Base-by-base conservation (phyloP, 2,888 invertebrate genomes). In the Endomychus coccineus region DNA sequence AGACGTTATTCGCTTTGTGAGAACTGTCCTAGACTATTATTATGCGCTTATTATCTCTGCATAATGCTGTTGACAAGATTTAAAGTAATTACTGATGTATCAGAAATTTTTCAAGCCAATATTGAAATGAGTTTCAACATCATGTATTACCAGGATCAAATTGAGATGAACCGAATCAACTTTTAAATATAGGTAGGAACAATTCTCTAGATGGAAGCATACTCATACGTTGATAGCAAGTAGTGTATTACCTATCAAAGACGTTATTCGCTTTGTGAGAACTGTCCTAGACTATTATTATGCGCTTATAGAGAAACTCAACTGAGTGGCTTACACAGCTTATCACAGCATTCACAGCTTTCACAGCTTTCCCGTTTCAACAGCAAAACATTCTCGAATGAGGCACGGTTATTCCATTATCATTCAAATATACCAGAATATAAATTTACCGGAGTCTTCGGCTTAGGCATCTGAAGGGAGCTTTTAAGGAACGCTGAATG, bases 341-440 rank as follows among this genome's bases (percentile, higher is more conserved):
- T 56, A 55, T 56, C 56, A 50, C 45, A 44, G 51, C 51, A 51
- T 55, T 55, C 54, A 45, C 55, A 55, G 55, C 54, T 55, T 52
- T 52, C 49, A 38, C 48, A n/a, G n/a, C n/a, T n/a, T n/a, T n/a
- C n/a, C n/a, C 46, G 39, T 45, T 49, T 48, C 48, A 46, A 51
- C 50, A 32, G 45, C 37, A 48, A 52, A 49, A 54, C 55, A 51
- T 52, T 51, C 45, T 44, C 46, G 45, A 52, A n/a, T n/a, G 51
- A 52, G 48, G 52, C 49, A 45, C 45, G 48, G 45, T 51, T 54
- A 53, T 55, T 52, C 56, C 45, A 58, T 58, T 58, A 56, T 57
- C 54, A 58, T 57, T 58, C 55, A 58, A 56, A 58, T 58, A 52
- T 46, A 48, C 43, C 49, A 45, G 46, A 52, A 52, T 56, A 52